phyloP scores from a whole-genome alignment of 2,113 vertebrate species.

The Laterallus jamaicensis region DNA sequence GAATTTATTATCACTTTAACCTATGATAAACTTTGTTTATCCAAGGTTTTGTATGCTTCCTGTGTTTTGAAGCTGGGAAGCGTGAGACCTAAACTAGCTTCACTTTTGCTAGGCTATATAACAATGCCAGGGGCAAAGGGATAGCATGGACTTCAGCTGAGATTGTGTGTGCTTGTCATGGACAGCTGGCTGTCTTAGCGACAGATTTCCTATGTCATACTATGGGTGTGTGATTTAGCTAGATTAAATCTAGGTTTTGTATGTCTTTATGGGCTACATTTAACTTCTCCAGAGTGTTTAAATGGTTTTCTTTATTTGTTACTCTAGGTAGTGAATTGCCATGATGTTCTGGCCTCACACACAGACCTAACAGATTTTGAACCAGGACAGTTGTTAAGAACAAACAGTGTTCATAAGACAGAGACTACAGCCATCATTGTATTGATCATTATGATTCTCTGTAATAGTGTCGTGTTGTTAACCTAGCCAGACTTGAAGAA shows the following conservation, averaged over 20 bases:
- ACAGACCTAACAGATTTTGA: neutral
- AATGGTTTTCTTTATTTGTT: neutral
- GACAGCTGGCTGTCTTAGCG: neutral
- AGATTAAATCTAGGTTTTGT: neutral
- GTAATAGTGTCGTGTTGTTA: neutral
- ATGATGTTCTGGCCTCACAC: neutral
- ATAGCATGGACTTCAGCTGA: neutral
- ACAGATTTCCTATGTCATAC: neutral
- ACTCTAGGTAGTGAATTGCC: neutral
- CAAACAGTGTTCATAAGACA: neutral
- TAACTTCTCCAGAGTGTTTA: neutral
- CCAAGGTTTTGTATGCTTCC: neutral
- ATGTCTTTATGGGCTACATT: neutral
- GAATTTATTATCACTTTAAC: neutral
- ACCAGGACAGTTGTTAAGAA: neutral
- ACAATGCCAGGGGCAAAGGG: neutral
- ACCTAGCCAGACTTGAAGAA: neutral
- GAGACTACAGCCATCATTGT: neutral
- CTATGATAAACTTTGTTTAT: neutral
- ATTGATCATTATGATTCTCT: constrained; percentile 8
- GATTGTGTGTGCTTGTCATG: no score
- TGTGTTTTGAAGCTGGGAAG: neutral
- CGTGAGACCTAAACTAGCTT: neutral
- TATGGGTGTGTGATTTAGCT: neutral
- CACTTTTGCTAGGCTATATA: neutral